Evolutionary conservation across 2,888 invertebrate species (phyloP), one percentile per base, ranked within the genome.

Genomic region (Drosophila kuntzei): DNA sequence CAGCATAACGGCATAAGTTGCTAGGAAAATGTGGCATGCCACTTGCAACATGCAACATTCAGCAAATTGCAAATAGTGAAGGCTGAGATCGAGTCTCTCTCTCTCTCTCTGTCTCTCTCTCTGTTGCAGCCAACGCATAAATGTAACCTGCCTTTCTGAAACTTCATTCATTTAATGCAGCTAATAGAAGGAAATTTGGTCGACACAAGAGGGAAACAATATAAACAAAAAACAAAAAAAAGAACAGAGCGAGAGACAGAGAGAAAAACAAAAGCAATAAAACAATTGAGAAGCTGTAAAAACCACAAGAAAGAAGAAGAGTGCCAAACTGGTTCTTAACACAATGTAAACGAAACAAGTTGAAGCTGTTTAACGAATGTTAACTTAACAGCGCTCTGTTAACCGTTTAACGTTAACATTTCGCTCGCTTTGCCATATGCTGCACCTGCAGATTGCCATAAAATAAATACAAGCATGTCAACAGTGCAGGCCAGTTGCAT

Each of bases 151-250:
- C 79, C 73, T 78, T 80, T 81, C 79, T 68, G 64, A 76, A 83
- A 86, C 86, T 86, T 83, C 83, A 83, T 83, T 83, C 87, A 83
- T 87, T 84, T 81, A 84, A 71, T 79, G 83, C 79, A 47, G 70
- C 70, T 54, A 60, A 76, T 46, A 61, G 73, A 53, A 67, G 57
- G 44, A 73, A 69, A 68, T 72, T 72, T 73, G 55, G 63, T 58
- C 64, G 29, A 32, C 60, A 39, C 32, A 59, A 51, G 54, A 46
- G 66, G 49, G 46, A 66, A 58, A 62, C 63, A 76, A 53, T 57
- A 71, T 49, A 71, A 71, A 57, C 53, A 62, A 72, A 72, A 50
- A 65, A 49, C 20, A 44, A 62, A 72, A 67, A 49, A 46, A 49
- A 25, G 49, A 6, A 8, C 18, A 29, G 39, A 11, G 58, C 14